Conservation (phyloP, 2,888 invertebrate genomes). For the Allygus modestus region DNA sequence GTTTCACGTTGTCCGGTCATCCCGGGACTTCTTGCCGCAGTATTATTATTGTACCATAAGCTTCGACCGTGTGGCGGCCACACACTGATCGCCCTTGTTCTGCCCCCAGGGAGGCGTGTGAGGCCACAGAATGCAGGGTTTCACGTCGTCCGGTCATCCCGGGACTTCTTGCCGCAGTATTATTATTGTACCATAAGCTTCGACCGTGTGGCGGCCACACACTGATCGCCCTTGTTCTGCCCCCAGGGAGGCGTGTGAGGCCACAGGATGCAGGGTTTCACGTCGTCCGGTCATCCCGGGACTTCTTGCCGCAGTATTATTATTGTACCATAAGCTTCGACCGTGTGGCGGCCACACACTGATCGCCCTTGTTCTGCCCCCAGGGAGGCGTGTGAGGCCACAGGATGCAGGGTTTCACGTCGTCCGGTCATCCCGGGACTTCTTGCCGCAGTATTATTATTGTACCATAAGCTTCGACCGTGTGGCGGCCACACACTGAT, state of each 20-base stretch:
- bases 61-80: constrained; percentile 1
- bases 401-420: background rate
- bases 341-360: constrained; percentile 22
- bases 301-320: constrained; percentile 16
- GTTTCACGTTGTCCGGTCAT: background rate
- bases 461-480: constrained; percentile 14
- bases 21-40: background rate
- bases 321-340: constrained; percentile 19
- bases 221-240: background rate
- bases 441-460: constrained; percentile 20
- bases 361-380: no score
- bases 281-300: background rate
- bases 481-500: constrained; percentile 25
- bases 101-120: background rate
- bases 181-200: constrained; percentile 26
- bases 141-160: background rate
- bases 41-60: constrained; percentile 26
- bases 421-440: background rate
- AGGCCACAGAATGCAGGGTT: background rate
- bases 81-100: no score
- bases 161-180: constrained; percentile 3
- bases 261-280: background rate
- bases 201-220: constrained; percentile 6
- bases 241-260: background rate
- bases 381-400: background rate